Evolutionary conservation across 2,113 vertebrate species (phyloP), one percentile per base, ranked within the genome.

Genomic region (Cephalopterus ornatus): DNA sequence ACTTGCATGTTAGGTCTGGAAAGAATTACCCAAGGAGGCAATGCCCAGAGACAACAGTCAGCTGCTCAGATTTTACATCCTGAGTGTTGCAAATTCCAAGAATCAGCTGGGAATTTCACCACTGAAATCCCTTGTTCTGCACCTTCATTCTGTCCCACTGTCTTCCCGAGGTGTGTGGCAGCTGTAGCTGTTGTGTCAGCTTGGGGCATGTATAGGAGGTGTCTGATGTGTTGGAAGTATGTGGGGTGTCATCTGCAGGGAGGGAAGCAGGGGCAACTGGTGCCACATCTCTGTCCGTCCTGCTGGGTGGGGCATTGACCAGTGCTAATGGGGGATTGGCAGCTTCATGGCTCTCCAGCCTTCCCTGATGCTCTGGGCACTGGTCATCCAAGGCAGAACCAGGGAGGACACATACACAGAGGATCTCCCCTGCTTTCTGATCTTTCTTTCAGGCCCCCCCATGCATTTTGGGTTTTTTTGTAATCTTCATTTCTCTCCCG

Each of bases 391-490:
- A 59, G 42, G 63, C 55, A 94, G 72, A 86, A 76, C 33, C 26
- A 79, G 2, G 30, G 33, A 47, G 17, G 4, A 26, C 16, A 21
- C 21, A 9, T 0, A 28, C 20, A 42, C 1, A 42, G 46, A 63
- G 23, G 11, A 49, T 55, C 33, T 74, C 9, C 2, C 58, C 42
- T 20, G 23, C 24, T 32, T 92, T 37, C 16, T 47, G 27, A 26
- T 55, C 63, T 73, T 18, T 32, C 39, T 65, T 90, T 73, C 75
- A 61, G 33, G 33, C 5, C 14, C 8, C 5, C 15, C 14, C 47
- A 14, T 10, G 21, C 52, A 15, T 5, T 4, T 22, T n/a, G 7
- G 6, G 41, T 41, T 39, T 65, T 42, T 35, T 30, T 30, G 3
- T 52, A 59, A 77, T 77, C 56, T 68, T 33, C 33, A 35, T 89